phyloP scores from a whole-genome alignment of 2,888 invertebrate species.

The Augochlorella aurata region DNA sequence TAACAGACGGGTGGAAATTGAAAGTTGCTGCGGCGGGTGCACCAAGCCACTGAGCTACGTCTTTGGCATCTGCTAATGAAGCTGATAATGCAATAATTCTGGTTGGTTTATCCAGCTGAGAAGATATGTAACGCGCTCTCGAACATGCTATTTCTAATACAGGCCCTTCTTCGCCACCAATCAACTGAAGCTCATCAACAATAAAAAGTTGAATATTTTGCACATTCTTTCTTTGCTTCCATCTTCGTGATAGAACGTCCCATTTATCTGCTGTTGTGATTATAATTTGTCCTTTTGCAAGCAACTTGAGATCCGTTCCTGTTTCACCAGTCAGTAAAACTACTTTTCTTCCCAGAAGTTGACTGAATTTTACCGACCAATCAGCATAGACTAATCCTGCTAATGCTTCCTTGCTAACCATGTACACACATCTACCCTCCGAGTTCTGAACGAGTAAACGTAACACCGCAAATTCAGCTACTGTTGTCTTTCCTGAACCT shows the following conservation, averaged over 20 bases:
- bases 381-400: constrained; percentile 95
- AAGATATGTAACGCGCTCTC: constrained; percentile 96
- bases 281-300: constrained; percentile 97
- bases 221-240: constrained; percentile 99
- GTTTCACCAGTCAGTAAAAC: constrained; percentile 98
- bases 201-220: constrained; percentile 98
- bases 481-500: constrained; percentile 95
- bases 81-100: constrained; percentile 96
- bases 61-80: constrained; percentile 96
- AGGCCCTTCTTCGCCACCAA: constrained; percentile 95
- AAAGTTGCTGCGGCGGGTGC: constrained; percentile 96
- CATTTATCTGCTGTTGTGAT: constrained; percentile 99
- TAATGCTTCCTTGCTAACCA: constrained; percentile 95
- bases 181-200: constrained; percentile 96
- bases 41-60: constrained; percentile 98
- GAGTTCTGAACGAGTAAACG: constrained; percentile 90
- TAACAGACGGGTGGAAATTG: constrained; percentile 99
- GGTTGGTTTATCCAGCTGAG: constrained; percentile 94
- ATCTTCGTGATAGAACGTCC: constrained; percentile 98
- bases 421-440: constrained; percentile 94
- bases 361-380: constrained; percentile 95
- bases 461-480: constrained; percentile 97
- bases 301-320: constrained; percentile 95
- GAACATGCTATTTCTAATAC: constrained; percentile 96
- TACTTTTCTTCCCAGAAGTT: constrained; percentile 90